Conservation (phyloP, 2,113 vertebrate species). For the Phylloscopus trochilus region DNA sequence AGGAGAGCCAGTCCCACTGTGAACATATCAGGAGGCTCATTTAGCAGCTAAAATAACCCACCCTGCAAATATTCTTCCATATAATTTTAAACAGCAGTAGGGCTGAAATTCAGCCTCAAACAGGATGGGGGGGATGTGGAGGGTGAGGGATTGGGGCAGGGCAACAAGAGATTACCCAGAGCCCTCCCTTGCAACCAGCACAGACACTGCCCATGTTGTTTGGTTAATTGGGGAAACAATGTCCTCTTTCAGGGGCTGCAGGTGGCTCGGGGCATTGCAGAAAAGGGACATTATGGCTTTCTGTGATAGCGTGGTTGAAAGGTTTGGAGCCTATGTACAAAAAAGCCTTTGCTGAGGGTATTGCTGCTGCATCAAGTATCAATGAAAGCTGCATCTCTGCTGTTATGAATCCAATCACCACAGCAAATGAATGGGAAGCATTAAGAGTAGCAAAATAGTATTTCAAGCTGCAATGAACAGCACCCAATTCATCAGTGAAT, state of each 20-base stretch:
- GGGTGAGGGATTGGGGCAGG: neutral
- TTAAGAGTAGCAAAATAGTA: constrained; percentile 16
- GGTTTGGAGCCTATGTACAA: constrained; percentile 45
- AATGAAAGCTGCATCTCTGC: constrained; percentile 45
- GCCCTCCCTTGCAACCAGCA: neutral
- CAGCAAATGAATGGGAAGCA: constrained; percentile 45
- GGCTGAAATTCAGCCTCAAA: neutral
- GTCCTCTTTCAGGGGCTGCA: constrained; percentile 71
- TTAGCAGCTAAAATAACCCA: neutral
- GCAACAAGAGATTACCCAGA: neutral
- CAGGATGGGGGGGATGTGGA: neutral
- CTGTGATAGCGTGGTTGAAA: constrained; percentile 16
- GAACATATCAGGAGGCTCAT: neutral
- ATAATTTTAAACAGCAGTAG: neutral
- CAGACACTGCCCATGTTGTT: constrained; percentile 60
- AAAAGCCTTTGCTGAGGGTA: constrained; percentile 48
- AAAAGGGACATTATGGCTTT: constrained; percentile 58
- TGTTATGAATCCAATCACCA: neutral
- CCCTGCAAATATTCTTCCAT: neutral
- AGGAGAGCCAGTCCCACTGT: neutral
- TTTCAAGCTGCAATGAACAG: constrained; percentile 27
- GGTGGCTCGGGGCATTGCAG: constrained; percentile 58
- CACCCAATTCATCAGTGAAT: constrained; percentile 12
- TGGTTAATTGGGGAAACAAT: constrained; percentile 61
- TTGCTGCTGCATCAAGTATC: constrained; percentile 38